These are phyloP conservation scores for Bursaphelenchus okinawaensis DNA, from an alignment of 2,888 invertebrate genomes.

Conservation along the genomic window DNA sequence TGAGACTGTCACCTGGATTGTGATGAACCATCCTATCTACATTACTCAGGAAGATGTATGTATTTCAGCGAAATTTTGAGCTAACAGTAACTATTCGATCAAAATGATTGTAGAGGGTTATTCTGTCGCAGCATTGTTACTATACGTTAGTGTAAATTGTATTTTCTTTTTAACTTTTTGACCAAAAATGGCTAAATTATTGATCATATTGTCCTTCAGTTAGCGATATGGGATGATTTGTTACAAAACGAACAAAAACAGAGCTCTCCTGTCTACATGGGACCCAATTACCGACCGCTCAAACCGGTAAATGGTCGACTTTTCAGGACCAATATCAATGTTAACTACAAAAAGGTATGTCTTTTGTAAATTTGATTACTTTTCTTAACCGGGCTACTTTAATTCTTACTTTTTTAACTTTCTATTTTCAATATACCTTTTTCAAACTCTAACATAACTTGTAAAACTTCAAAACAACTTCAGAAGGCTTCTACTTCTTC, in stretches of 20 bases:
- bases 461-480: no score
- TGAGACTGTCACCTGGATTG: slow-evolving; percentile 98
- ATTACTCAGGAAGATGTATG: slow-evolving; percentile 88
- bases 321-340: slow-evolving; percentile 92
- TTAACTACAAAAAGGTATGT: slow-evolving; percentile 61
- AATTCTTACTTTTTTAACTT: no score
- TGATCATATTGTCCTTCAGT: slow-evolving; percentile 33
- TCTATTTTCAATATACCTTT: no score
- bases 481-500: no score
- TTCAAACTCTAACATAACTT: background rate
- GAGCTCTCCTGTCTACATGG: slow-evolving; percentile 63
- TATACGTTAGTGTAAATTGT: no score
- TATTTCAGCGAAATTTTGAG: background rate
- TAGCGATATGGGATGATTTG: slow-evolving; percentile 53
- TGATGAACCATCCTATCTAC: slow-evolving; percentile 94
- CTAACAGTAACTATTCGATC: background rate
- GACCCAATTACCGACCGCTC: slow-evolving; percentile 88
- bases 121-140: no score
- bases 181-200: background rate
- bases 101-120: no score
- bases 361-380: background rate
- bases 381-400: no score
- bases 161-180: no score
- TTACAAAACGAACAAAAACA: slow-evolving; percentile 50
- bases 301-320: slow-evolving; percentile 87